Base-by-base conservation (phyloP, 2,113 vertebrate species). In the Paracanthobrama guichenoti region DNA sequence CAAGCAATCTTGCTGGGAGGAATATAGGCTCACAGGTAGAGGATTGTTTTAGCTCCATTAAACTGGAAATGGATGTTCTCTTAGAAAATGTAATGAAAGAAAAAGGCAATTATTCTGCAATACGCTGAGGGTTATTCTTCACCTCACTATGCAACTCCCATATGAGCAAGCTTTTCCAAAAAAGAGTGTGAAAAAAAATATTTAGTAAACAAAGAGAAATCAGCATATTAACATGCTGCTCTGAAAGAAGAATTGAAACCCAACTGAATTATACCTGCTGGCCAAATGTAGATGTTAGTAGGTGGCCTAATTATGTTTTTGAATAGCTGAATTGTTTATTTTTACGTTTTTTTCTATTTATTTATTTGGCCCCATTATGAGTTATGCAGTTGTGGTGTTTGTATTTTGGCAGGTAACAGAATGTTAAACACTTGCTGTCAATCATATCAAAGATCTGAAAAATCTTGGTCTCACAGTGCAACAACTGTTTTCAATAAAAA, bases 21-120 rank as follows among this genome's bases (percentile, higher is more conserved):
- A 71, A 81, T 81, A 81, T 55, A 39, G 64, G 26, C 62, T 66
- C 60, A 66, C 78, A 81, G 79, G 79, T 55, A 82, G 79, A 82
- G 48, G 66, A 82, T 82, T 82, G 48, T 71, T 81, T 81, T 53
- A 81, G 79, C 79, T 82, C 66, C 66, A 82, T 82, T 82, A 82
- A 82, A 71, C 79, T 82, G 64, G 44, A 81, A 81, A 81, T 67
- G 79, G 79, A 82, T 82, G 79, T 80, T 60, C 22, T 55, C 48
- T 71, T 55, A 71, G 48, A 82, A 69, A 71, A 26, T 53, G 48
- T 82, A 71, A 82, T 82, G 66, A 71, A 71, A 66, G 59, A 66
- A 82, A 69, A 82, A 82, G 64, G 48, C 22, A 81, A 81, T 69
- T 71, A 71, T 82, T 82, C 48, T 18, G 28, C 64, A 69, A 82